Evolutionary conservation across 2,113 vertebrate genomes (phyloP).

Genomic region (Proterorhinus semilunaris): DNA sequence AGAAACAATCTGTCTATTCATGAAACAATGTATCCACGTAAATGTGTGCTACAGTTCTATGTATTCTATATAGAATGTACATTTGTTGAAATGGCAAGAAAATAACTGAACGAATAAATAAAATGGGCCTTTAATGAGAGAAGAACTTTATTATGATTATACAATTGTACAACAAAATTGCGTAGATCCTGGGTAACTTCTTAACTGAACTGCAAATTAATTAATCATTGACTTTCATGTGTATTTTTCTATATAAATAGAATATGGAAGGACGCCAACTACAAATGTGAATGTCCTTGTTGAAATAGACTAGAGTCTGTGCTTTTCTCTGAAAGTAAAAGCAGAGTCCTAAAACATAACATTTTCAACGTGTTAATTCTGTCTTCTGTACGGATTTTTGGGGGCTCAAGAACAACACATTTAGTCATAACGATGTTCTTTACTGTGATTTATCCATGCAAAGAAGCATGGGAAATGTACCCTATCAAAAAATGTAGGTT

Average conservation of each 20-base stretch:
- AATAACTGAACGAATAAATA: background rate
- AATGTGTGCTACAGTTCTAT: too few relatives aligned
- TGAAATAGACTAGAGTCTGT: background rate
- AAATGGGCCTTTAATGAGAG: background rate
- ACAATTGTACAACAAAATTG: too few relatives aligned
- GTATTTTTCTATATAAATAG: too few relatives aligned
- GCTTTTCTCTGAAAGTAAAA: background rate
- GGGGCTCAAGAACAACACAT: background rate
- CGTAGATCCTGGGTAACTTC: too few relatives aligned
- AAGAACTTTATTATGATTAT: too few relatives aligned
- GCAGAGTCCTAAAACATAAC: background rate
- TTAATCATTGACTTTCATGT: too few relatives aligned
- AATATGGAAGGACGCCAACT: too few relatives aligned
- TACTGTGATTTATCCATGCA: background rate
- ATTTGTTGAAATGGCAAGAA: background rate
- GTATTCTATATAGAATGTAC: too few relatives aligned
- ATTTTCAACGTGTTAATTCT: background rate
- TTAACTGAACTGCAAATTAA: too few relatives aligned
- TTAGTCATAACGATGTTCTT: background rate
- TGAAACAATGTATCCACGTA: too few relatives aligned
- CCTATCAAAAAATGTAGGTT: background rate
- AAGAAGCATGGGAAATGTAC: background rate
- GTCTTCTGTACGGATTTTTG: background rate
- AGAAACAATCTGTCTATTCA: too few relatives aligned
- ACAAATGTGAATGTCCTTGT: too few relatives aligned